Conservation (phyloP, 2,113 vertebrate species). For the Erythrolamprus reginae region DNA sequence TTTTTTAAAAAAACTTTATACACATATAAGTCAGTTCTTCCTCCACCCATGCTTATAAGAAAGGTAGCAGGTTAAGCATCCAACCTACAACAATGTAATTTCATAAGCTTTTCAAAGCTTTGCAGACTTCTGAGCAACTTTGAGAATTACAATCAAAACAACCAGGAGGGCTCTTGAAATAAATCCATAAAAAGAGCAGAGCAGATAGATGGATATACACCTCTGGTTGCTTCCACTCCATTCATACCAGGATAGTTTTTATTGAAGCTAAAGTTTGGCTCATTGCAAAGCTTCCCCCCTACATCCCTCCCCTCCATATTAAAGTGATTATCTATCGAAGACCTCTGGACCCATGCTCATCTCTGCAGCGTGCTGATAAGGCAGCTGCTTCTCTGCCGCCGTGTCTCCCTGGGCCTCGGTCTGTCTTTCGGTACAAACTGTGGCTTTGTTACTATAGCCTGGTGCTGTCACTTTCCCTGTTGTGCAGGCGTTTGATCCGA, state of each 20-base stretch:
- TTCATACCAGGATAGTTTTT: constrained; percentile 62
- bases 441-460: constrained; percentile 68
- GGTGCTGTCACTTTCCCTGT: constrained; percentile 61
- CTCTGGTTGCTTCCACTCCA: constrained; percentile 56
- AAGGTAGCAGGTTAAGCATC: background rate
- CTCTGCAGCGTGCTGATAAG: constrained; percentile 79
- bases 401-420: constrained; percentile 62
- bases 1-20: background rate
- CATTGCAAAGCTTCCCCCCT: constrained; percentile 53
- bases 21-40: background rate
- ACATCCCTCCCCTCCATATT: constrained; percentile 51
- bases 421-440: constrained; percentile 64
- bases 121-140: background rate
- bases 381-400: constrained; percentile 71
- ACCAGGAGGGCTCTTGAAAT: background rate
- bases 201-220: constrained; percentile 48
- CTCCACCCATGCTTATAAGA: background rate
- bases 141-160: background rate
- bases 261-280: constrained; percentile 74
- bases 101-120: background rate
- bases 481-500: constrained; percentile 64
- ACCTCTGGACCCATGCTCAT: constrained; percentile 75
- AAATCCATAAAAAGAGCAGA: background rate
- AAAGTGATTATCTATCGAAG: constrained; percentile 76
- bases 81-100: background rate